Evolutionary conservation across 2,797 vertebrate species (phyloP).

Genomic region (Trichosurus vulpecula): DNA sequence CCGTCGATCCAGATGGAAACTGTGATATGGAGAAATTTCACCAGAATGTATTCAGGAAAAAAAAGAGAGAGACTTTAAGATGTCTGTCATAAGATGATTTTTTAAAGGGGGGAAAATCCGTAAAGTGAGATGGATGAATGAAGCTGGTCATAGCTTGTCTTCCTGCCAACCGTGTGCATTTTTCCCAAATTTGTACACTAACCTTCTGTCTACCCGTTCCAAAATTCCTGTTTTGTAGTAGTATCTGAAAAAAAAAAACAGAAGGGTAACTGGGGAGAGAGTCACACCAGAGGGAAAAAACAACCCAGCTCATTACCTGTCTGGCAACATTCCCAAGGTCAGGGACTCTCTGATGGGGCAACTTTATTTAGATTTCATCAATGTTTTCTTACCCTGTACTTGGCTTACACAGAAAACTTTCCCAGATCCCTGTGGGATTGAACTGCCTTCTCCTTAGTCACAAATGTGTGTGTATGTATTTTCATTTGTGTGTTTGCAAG

Average conservation of each 20-base stretch:
- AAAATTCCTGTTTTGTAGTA: constrained; percentile 85
- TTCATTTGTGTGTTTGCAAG: neutral
- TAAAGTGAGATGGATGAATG: neutral
- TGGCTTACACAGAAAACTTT: constrained; percentile 70
- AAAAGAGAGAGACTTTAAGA: constrained; percentile 14
- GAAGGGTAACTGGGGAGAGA: neutral
- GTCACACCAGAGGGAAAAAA: neutral
- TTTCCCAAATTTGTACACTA: constrained; percentile 86
- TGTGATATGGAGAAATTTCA: constrained; percentile 61
- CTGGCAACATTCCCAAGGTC: neutral
- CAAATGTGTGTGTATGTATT: neutral
- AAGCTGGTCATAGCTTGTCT: constrained; percentile 70
- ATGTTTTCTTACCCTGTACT: constrained; percentile 51
- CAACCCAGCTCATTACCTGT: fast-evolving
- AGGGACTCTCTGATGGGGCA: neutral
- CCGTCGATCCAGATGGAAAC: constrained; percentile 42
- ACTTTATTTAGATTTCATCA: constrained; percentile 32
- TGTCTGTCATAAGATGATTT: constrained; percentile 56
- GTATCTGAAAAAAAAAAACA: constrained; percentile 76
- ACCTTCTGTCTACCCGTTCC: constrained; percentile 83
- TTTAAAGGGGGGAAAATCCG: constrained; percentile 53
- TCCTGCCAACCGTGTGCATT: constrained; percentile 83
- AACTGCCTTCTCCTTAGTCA: constrained; percentile 10
- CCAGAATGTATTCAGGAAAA: constrained; percentile 52
- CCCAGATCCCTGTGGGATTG: constrained; percentile 30